phyloP scores from a whole-genome alignment of 1,140 invertebrate species.

The Diachasma alloeum region DNA sequence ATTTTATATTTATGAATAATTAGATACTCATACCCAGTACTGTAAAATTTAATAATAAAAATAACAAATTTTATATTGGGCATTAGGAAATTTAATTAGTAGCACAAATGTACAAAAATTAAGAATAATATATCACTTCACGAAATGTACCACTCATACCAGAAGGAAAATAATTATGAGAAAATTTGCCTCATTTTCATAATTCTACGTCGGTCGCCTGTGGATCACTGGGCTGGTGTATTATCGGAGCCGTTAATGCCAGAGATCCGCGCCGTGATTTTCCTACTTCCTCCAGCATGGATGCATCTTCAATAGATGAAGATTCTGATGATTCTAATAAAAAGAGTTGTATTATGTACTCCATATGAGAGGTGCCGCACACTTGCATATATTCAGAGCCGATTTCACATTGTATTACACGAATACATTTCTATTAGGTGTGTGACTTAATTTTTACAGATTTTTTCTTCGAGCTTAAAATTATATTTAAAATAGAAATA shows the following conservation, averaged over 20 bases:
- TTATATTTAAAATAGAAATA: no score
- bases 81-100: no score
- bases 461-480: no score
- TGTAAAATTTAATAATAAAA: no score
- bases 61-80: no score
- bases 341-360: neutral
- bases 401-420: no score
- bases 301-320: slow-evolving; percentile 49
- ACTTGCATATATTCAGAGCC: neutral
- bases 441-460: no score
- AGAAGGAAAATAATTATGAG: neutral
- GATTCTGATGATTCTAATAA: slow-evolving; percentile 44
- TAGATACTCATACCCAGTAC: no score
- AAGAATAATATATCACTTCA: neutral
- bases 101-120: neutral
- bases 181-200: neutral
- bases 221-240: slow-evolving; percentile 37
- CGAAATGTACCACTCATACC: neutral
- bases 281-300: slow-evolving; percentile 40
- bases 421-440: no score
- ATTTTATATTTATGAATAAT: no score
- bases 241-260: slow-evolving; percentile 26
- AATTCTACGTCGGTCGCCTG: slow-evolving; percentile 16
- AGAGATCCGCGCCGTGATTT: slow-evolving; percentile 28
- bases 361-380: no score